Evolutionary conservation across 2,797 vertebrate species (phyloP).

Genomic region (Peromyscus eremicus): DNA sequence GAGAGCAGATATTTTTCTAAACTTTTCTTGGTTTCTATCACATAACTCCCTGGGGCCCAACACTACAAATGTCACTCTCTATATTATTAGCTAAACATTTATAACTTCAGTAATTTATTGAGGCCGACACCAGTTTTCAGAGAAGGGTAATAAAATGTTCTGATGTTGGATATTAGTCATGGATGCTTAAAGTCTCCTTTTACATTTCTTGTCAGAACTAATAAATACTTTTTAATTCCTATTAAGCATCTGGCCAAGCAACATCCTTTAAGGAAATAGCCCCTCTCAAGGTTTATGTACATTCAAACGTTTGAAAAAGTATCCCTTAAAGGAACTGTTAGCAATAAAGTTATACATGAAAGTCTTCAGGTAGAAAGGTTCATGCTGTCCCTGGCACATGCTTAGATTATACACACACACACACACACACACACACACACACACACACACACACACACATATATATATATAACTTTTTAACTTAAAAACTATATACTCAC

Average conservation of each 20-base stretch:
- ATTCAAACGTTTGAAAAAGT: slow-evolving; percentile 47
- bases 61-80: slow-evolving; percentile 29
- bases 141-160: slow-evolving; percentile 73
- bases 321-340: slow-evolving; percentile 56
- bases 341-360: slow-evolving; percentile 36
- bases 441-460: too few species aligned
- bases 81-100: slow-evolving; percentile 59
- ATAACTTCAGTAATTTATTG: slow-evolving; percentile 72
- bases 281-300: slow-evolving; percentile 51
- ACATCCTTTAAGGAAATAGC: slow-evolving; percentile 62
- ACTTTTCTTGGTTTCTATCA: slow-evolving; percentile 58
- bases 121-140: slow-evolving; percentile 72
- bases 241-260: slow-evolving; percentile 60
- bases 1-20: slow-evolving; percentile 3
- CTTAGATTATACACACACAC: not conserved
- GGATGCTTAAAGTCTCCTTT: slow-evolving; percentile 68
- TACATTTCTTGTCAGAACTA: slow-evolving; percentile 78
- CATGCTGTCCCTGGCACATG: not conserved
- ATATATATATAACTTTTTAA: not conserved
- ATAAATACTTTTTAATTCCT: slow-evolving; percentile 76
- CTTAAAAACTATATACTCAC: not conserved
- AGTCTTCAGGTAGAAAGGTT: not conserved
- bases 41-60: not conserved
- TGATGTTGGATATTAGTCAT: slow-evolving; percentile 68
- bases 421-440: too few species aligned